Evolutionary conservation across 2,888 invertebrate genomes (phyloP).

Genomic region (Cyaniris semiargus): DNA sequence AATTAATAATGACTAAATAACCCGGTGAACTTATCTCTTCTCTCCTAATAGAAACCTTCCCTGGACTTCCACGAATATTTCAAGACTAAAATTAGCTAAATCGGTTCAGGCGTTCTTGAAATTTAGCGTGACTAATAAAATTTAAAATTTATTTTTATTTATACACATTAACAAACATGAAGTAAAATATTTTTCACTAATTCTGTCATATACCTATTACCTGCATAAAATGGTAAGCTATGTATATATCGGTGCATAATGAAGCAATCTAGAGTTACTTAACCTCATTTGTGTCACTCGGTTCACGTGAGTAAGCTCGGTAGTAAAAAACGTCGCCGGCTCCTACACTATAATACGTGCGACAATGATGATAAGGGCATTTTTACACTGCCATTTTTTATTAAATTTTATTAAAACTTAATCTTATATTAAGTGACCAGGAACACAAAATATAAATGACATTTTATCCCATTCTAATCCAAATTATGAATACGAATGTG

Average conservation of each 20-base stretch:
- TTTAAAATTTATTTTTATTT: no score
- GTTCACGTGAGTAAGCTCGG: slow-evolving; percentile 10
- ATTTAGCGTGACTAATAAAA: no score
- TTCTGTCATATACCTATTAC: neutral
- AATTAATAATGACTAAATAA: no score
- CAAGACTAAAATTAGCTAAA: no score
- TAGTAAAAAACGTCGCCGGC: slow-evolving; percentile 12
- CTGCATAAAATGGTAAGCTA: neutral
- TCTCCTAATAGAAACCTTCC: no score
- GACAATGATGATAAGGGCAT: neutral
- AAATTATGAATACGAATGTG: no score
- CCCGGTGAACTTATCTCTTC: no score
- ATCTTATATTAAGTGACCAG: neutral
- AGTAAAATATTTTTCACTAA: no score
- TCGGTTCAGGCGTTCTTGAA: no score
- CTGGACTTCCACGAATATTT: no score
- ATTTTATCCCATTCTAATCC: neutral
- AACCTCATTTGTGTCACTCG: neutral
- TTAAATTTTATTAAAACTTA: neutral
- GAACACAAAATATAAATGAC: neutral
- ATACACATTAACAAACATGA: no score
- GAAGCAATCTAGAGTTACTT: neutral
- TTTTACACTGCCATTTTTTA: neutral
- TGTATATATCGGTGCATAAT: neutral
- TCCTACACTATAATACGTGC: slow-evolving; percentile 13